phyloP scores from a whole-genome alignment of 2,888 invertebrate genomes.

The Cosmopolites sordidus region DNA sequence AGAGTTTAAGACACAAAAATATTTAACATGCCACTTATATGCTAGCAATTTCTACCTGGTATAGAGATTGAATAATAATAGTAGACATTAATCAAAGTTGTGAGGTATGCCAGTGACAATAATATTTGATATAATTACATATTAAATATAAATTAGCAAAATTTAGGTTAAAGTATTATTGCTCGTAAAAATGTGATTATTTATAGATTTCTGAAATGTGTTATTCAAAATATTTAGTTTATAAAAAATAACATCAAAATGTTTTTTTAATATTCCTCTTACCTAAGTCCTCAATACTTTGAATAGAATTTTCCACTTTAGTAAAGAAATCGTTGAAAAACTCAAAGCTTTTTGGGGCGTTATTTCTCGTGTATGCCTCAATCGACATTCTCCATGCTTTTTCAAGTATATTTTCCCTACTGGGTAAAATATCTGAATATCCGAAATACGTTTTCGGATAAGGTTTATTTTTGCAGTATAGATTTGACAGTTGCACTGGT shows the following conservation, averaged over 20 bases:
- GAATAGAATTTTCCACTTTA: constrained; percentile 16
- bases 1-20: no score
- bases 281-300: constrained; percentile 22
- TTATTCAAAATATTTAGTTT: no score
- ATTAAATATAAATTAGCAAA: no score
- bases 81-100: no score
- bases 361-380: constrained; percentile 17
- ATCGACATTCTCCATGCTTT: constrained; percentile 24
- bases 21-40: no score
- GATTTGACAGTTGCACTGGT: constrained; percentile 3
- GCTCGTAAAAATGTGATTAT: no score
- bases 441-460: constrained; percentile 20
- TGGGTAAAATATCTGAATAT: constrained; percentile 21
- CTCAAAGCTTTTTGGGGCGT: constrained; percentile 7
- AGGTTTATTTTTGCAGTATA: constrained; percentile 3
- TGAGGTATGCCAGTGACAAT: no score
- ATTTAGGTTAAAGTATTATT: no score
- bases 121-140: no score
- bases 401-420: constrained; percentile 27
- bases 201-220: no score
- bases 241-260: neutral
- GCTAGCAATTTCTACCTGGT: no score
- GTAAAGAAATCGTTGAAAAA: constrained; percentile 22
- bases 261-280: constrained; percentile 4
- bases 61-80: no score